A percentile compares a stretch with the other conserved stretches of the same genome.
Conservation (phyloP, 1,140 invertebrate species). For the Whitmania pigra region DNA sequence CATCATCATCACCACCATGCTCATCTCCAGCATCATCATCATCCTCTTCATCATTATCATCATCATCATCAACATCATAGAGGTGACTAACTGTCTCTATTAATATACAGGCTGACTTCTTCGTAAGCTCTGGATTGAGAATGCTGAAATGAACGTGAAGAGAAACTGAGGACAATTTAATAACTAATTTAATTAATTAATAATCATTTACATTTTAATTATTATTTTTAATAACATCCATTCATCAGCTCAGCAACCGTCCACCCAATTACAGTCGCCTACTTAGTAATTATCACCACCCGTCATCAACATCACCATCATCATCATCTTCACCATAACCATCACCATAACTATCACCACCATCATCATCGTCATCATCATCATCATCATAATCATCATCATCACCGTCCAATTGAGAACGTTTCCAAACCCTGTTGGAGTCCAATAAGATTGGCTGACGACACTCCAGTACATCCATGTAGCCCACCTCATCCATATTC, state of each 20-base stretch:
- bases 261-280: too few relatives aligned
- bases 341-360: slow-evolving; percentile 9
- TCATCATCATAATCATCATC: not conserved
- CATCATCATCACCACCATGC: slow-evolving; percentile 9
- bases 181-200: too few relatives aligned
- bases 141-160: not conserved
- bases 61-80: not conserved
- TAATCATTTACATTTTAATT: too few relatives aligned
- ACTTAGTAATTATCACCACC: slow-evolving; percentile 22
- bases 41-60: slow-evolving; percentile 16
- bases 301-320: slow-evolving; percentile 17
- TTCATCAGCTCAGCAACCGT: too few relatives aligned
- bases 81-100: not conserved
- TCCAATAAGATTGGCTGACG: not conserved
- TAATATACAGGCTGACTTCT: not conserved
- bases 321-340: slow-evolving; percentile 21
- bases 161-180: too few relatives aligned
- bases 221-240: not conserved
- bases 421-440: not conserved
- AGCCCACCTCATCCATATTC: not conserved
- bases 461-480: not conserved
- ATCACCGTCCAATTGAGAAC: not conserved
- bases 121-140: not conserved
- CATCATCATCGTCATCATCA: slow-evolving; percentile 12
- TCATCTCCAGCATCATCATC: slow-evolving; percentile 14